Evolutionary conservation across 1,140 invertebrate genomes (phyloP), one percentile per base, ranked within the genome.

Genomic region (Eurytemora carolleeae): DNA sequence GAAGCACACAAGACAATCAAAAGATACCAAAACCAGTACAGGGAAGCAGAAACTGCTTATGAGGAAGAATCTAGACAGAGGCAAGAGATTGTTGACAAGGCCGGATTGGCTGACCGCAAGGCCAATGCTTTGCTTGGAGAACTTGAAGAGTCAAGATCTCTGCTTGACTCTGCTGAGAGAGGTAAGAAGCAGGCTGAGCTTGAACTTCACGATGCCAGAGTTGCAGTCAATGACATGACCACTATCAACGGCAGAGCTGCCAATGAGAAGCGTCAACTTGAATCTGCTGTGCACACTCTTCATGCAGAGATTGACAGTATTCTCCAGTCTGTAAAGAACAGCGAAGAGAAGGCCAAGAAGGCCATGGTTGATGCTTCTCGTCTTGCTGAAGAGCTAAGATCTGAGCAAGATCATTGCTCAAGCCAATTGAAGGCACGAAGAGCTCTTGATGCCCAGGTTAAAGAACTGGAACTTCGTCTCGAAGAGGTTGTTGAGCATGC

Each of bases 401-500:
- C 92, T 67, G 95, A 99, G 79, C 95, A 98, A 75, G 94, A 98
- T 71, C 94, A 98, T 75, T 88, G 91, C 67, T 84, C 90, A 73
- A 91, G 89, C 67, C 88, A 95, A 75, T 93, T 98, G 79, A 97
- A 97, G 78, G 79, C 95, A 71, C 86, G 93, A 73, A 98, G 98
- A 78, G 86, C 86, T 57, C 80, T 98, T 63, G 95, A 98, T 74
- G 81, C 83, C 67, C 92, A 98, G 74, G 88, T 97, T 76, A 98
- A 98, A 80, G 95, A 99, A 73, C 78, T 98, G 68, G 94, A 98
- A 75, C 70, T 73, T 25, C 70, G 79, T 58, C 71, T 81, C 24
- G 77, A 79, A 67, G 78, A 79, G 65, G 76, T 77, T 53, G 79
- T 81, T 68, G 72, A 72, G 52, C 44, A 92, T 57, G 59, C 63